Base-by-base conservation (phyloP, 2,797 vertebrate genomes). In the Neosilurus hyrtlii region DNA sequence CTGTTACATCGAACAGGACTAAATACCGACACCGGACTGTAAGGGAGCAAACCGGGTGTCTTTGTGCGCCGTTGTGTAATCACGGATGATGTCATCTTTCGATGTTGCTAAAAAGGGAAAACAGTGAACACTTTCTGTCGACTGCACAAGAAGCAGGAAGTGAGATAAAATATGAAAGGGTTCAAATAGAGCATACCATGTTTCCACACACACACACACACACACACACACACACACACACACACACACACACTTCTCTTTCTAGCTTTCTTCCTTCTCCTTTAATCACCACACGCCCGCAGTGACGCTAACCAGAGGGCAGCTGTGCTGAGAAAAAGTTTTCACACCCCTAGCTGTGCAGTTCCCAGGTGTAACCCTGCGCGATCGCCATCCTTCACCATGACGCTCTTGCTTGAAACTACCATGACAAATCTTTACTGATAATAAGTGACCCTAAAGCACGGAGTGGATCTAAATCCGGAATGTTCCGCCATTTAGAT, bases 131-230 rank as follows among this genome's bases (percentile, higher is more conserved):
- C 73, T 75, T 75, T 30, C 73, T 75, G 20, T 59, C 20, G 9
- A 75, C 11, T 43, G 30, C 56, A 61, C 56, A 14, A 30, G 73
- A 75, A 75, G 56, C 56, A 75, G 73, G 73, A 61, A 75, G 73
- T 75, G 57, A 12, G 52, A 57, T 68, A 18, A 61, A 51, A 72
- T 65, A 63, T 26, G 15, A 37, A 83, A 26, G 49, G 56, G 30
- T 22, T 75, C 30, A 61, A 79, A 72, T 72, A 18, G 65, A 79
- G 24, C 49, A 26, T 43, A 67, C 0, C 67, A 56, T 56, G 67
- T 79, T 76, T 76, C 51, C 68, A 62, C 22, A 37, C 71, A 66
- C n/a, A n/a, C 30, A 30, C 30, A 30, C 30, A 57, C 30, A 22
- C 63, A 35, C 15, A 22, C 9, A 9, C 2, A 1, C 61, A 62